These are phyloP conservation scores for Aphaenogaster floridana DNA, from an alignment of 1,140 invertebrate genomes.

Conservation along the genomic window DNA sequence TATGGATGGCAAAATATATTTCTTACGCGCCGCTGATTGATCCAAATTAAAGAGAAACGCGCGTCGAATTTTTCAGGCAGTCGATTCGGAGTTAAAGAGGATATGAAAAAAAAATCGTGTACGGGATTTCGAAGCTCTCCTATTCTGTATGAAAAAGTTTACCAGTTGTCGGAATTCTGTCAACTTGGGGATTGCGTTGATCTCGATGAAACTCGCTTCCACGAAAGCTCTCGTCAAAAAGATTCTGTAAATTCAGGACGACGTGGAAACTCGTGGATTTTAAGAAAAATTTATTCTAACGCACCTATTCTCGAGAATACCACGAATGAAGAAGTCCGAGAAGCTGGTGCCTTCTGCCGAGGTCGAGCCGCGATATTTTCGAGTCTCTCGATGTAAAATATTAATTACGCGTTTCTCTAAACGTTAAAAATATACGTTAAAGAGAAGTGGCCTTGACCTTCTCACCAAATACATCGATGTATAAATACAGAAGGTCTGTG, in stretches of 20 bases:
- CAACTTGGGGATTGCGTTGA: neutral
- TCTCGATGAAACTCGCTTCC: slow-evolving; percentile 2
- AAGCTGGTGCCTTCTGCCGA: slow-evolving; percentile 6
- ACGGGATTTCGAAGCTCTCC: neutral
- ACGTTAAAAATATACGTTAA: slow-evolving; percentile 17
- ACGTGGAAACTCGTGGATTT: neutral
- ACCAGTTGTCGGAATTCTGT: slow-evolving; percentile 20
- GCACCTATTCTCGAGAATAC: neutral
- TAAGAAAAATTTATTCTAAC: slow-evolving; percentile 24
- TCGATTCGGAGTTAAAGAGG: neutral
- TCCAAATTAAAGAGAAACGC: neutral
- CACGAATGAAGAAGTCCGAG: slow-evolving; percentile 17
- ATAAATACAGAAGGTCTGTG: slow-evolving; percentile 41
- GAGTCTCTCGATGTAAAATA: slow-evolving; percentile 14
- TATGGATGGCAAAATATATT: slow-evolving; percentile 3
- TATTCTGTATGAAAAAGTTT: slow-evolving; percentile 1
- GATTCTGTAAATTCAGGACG: slow-evolving; percentile 32
- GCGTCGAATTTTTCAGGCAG: neutral
- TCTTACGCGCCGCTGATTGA: neutral
- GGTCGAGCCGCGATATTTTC: slow-evolving; percentile 28
- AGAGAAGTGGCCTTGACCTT: slow-evolving; percentile 34
- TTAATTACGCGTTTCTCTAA: slow-evolving; percentile 45
- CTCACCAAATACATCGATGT: slow-evolving; percentile 21
- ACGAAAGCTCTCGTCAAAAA: slow-evolving; percentile 12
- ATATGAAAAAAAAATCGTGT: neutral